Evolutionary conservation across 2,797 vertebrate species (phyloP), one percentile per base, ranked within the genome.

Genomic region (Oreochromis mossambicus): DNA sequence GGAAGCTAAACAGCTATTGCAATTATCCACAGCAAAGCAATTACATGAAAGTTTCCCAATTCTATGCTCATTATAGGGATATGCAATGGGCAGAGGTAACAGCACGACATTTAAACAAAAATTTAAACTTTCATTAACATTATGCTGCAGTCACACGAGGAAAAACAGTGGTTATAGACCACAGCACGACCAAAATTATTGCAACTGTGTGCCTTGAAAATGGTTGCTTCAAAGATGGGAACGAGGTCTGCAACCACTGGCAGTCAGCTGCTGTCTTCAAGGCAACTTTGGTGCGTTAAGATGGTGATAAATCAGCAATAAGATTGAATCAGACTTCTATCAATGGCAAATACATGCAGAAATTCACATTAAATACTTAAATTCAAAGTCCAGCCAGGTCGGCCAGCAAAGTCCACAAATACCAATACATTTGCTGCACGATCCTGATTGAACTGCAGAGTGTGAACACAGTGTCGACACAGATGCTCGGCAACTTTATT

Each of bases 361-460:
- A 26, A 46, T 43, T 68, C 5, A 43, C 63, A 70, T 43, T 26
- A 70, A 43, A 10, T 43, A 2, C 5, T 68, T 43, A 38, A 21
- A 66, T 14, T 66, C 4, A 66, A 63, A 21, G 34, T 66, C 34
- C 34, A 8, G 61, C 61, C 61, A 66, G 19, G 3, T 10, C 11
- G 0, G 15, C 15, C 0, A 29, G 54, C 26, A 29, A 61, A 24
- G 34, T 66, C 61, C 61, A 66, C 21, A 66, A 66, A 66, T 8
- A 38, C 0, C 4, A 1, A 66, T 38, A 13, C 13, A 38, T n/a
- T 41, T 68, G 63, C 63, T 68, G 63, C n/a, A 41, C 1, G 0
- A 68, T 41, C 3, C 12, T 38, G 12, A 3, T 68, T 68, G n/a
- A 68, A 68, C n/a, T 68, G 36, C n/a, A 24, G n/a, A 15, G 5